These are phyloP conservation scores for Lanius collurio DNA, from an alignment of 2,113 vertebrate genomes.

Conservation along the genomic window DNA sequence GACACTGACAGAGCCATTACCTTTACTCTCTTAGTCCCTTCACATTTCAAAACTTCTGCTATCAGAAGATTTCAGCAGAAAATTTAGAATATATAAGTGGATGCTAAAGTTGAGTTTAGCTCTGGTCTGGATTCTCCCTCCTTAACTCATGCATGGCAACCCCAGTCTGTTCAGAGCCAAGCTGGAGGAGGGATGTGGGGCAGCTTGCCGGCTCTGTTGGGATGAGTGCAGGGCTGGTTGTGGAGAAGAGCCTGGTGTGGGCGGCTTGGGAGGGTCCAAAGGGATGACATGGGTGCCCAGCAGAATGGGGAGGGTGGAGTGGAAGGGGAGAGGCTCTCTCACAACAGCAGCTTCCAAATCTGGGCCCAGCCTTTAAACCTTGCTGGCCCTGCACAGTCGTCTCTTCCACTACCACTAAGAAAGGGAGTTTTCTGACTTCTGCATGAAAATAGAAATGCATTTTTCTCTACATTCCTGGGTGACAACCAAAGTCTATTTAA, in stretches of 20 bases:
- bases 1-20: not conserved
- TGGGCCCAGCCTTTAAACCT: not conserved
- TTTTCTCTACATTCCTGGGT: not conserved
- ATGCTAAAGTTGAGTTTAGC: not conserved
- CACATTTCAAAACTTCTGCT: not conserved
- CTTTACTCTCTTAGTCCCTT: not conserved
- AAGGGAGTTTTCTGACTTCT: not conserved
- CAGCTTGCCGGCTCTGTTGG: not conserved
- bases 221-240: not conserved
- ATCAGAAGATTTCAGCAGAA: not conserved
- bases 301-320: not conserved
- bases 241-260: not conserved
- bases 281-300: not conserved
- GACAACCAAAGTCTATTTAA: not conserved
- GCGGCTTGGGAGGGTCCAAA: not conserved
- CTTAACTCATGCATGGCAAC: not conserved
- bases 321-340: not conserved
- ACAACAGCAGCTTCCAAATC: not conserved
- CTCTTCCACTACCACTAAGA: not conserved
- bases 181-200: not conserved
- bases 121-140: not conserved
- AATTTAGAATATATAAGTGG: not conserved
- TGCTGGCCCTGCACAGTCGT: not conserved
- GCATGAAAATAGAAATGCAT: not conserved
- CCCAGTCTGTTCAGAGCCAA: not conserved